phyloP scores from a whole-genome alignment of 1,140 invertebrate species.

The Drosophila nannoptera region DNA sequence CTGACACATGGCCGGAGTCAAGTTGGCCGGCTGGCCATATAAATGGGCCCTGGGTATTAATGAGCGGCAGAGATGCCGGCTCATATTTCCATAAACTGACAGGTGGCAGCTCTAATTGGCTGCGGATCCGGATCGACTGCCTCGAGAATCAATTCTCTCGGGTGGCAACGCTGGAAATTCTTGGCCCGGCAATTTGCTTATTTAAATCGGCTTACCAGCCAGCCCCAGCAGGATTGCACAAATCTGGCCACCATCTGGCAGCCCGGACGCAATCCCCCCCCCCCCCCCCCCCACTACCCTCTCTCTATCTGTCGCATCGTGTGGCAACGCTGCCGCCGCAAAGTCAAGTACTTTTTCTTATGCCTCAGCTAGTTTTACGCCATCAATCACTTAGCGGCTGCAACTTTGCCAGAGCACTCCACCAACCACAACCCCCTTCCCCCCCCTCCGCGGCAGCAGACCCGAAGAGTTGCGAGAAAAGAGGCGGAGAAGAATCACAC shows the following conservation, averaged over 20 bases:
- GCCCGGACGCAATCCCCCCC: too few species aligned
- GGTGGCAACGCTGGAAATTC: slow-evolving; percentile 6
- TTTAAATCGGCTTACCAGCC: too few species aligned
- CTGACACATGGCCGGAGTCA: not conserved
- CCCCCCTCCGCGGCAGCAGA: not conserved
- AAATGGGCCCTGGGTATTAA: too few species aligned
- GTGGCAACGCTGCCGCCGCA: not conserved
- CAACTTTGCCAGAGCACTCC: slow-evolving; percentile 19
- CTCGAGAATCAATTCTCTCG: too few species aligned
- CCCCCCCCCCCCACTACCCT: slow-evolving; percentile 3
- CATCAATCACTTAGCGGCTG: slow-evolving; percentile 44
- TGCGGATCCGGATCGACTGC: too few species aligned
- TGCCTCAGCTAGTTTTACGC: slow-evolving; percentile 14
- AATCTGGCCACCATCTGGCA: too few species aligned
- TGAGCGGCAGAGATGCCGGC: not conserved
- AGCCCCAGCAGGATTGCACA: too few species aligned
- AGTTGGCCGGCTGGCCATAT: not conserved
- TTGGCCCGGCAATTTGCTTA: too few species aligned
- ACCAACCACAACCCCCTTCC: too few species aligned
- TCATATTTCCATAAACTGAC: not conserved
- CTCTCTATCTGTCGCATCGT: not conserved
- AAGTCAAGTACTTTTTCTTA: slow-evolving; percentile 14
- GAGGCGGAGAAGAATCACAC: not conserved
- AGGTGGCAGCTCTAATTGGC: not conserved
- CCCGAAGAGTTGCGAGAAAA: too few species aligned